These are phyloP conservation scores for Platycheirus rosarum DNA, from an alignment of 2,888 invertebrate species.

Conservation along the genomic window DNA sequence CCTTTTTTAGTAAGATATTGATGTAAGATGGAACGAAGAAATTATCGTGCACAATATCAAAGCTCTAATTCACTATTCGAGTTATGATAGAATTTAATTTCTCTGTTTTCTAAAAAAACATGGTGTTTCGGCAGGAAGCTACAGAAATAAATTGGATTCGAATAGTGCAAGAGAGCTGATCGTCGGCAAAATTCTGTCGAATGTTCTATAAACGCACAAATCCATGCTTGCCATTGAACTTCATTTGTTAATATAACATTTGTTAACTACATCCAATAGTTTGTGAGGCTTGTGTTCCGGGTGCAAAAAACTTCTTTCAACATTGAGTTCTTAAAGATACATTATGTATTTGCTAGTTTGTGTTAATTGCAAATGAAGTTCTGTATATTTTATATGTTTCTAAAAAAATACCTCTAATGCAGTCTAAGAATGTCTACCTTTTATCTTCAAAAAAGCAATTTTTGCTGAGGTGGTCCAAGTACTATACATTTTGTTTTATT, in stretches of 20 bases:
- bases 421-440: conserved; percentile 20
- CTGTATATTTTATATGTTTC: not conserved
- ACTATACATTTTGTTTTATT: not conserved
- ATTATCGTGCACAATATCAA: conserved; percentile 25
- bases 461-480: conserved; percentile 62
- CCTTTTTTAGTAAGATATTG: not conserved
- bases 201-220: conserved; percentile 58
- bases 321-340: conserved; percentile 6
- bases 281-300: conserved; percentile 31
- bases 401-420: conserved; percentile 41
- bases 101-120: no score
- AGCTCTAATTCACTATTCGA: conserved; percentile 33
- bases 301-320: conserved; percentile 14
- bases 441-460: conserved; percentile 34
- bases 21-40: not conserved
- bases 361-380: no score
- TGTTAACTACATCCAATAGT: conserved; percentile 12
- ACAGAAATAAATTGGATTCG: conserved; percentile 7
- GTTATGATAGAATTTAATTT: no score
- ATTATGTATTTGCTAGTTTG: not conserved
- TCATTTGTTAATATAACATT: not conserved
- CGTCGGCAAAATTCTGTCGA: conserved; percentile 62
- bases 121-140: no score
- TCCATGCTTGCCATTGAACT: conserved; percentile 28
- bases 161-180: conserved; percentile 37